A percentile compares a stretch with the other conserved stretches of the same genome.
Conservation (phyloP, 2,113 vertebrate species). For the Calidris pugnax region DNA sequence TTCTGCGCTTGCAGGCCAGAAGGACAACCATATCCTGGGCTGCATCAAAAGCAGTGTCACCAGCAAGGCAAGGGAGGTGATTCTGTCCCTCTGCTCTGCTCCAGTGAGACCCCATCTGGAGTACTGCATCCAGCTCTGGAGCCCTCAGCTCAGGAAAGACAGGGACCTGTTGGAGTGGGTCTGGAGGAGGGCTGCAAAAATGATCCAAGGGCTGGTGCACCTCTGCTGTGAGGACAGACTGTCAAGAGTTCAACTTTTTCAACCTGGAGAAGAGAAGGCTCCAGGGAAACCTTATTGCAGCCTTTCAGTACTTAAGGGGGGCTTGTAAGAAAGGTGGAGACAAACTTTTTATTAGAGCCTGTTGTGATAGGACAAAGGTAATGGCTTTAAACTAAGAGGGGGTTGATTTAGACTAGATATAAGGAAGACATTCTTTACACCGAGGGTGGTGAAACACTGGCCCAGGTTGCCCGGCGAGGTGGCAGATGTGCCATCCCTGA, state of each 20-base stretch:
- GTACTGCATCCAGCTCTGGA: background rate
- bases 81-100: background rate
- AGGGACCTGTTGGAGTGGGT: background rate
- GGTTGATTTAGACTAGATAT: background rate
- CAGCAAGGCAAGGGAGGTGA: background rate
- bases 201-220: background rate
- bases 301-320: background rate
- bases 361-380: background rate
- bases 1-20: background rate
- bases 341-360: background rate
- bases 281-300: background rate
- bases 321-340: background rate
- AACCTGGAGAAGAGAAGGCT: background rate
- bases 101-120: background rate
- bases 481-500: background rate
- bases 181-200: background rate
- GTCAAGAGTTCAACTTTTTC: background rate
- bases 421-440: background rate
- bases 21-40: background rate
- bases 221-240: background rate
- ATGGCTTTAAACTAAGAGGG: background rate
- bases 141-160: background rate
- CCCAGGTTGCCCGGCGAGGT: background rate
- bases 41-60: background rate
- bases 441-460: background rate